Evolutionary conservation across 2,113 vertebrate species (phyloP), one percentile per base, ranked within the genome.

Genomic region (Leptobrachium ailaonicum): DNA sequence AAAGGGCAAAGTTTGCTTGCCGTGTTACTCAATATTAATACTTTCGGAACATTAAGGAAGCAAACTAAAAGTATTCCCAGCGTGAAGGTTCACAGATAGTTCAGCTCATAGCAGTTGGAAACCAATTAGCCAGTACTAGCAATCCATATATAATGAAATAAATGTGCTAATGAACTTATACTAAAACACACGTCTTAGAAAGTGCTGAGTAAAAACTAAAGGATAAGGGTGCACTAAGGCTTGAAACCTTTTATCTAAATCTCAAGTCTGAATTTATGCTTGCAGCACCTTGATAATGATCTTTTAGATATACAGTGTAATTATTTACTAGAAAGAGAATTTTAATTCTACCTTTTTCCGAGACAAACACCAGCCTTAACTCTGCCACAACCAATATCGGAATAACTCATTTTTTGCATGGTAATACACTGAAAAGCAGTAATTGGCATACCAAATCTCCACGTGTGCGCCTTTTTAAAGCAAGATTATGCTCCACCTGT

Each of bases 101-200:
- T 77, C 75, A 77, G 50, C 41, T 69, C 41, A 47, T 77, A 41
- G 66, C 67, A 71, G 66, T 63, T 78, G 71, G 32, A 78, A 78
- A 47, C 20, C 53, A 78, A 78, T 78, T 78, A 71, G 32, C 42
- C 53, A 71, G 12, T 67, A 70, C 42, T 20, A 41, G 44, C 50
- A 60, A 5, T 68, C 40, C 44, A 68, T 67, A 68, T 58, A 68
- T 68, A 75, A 54, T 76, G 56, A 56, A 67, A 77, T 43, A 42
- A 50, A 58, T 50, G 13, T 44, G 5, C 14, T 69, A 77, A 77
- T 69, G 13, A 77, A 77, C 40, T 77, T n/a, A 77, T 70, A 40
- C 70, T 60, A 45, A 60, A 70, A 77, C 3, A 2, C 1, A 70
- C 32, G 64, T 43, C 47, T n/a, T 43, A 9, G 66, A 58, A 11